Base-by-base conservation (phyloP, 2,888 invertebrate species). In the Lysandra bellargus region DNA sequence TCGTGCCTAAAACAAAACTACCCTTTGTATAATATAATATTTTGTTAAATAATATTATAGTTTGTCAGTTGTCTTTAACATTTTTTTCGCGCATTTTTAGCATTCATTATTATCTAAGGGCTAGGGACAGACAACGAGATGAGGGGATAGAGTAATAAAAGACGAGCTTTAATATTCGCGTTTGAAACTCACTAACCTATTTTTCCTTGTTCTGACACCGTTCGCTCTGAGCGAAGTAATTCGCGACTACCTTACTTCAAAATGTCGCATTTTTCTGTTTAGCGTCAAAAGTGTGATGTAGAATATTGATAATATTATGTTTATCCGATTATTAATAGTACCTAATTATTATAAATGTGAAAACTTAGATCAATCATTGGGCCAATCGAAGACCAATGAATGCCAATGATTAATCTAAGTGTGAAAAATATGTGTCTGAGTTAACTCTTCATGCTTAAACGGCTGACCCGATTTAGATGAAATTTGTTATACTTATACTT, bases 131-230 rank as follows among this genome's bases (percentile, higher is more conserved):
- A 14, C 64, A 9, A 69, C 33, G 14, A 69, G 64, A 69, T 33
- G 64, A 69, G 64, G 64, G 30, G 64, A 69, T 14, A 17, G 69
- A 37, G 33, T 33, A 33, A 33, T 69, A 17, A 69, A 69, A 69
- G 69, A 69, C 69, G 23, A 33, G 37, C 37, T 37, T 69, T 69
- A 69, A 69, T 69, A 69, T 33, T 33, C 69, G 33, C 33, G 33
- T 33, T 69, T 33, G 14, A 69, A 69, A 69, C 69, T 69, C 33
- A 33, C 69, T 69, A 69, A 69, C 69, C 69, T 37, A 69, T 69
- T 69, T 64, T 37, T 69, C 1, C 69, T 33, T 69, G 69, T 69
- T 69, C 69, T 69, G 69, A 17, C 33, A 69, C 2, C 17, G 14
- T 69, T 69, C 30, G 33, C 64, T 4, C 69, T 5, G 37, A 33